These are phyloP conservation scores for Vanacampus margaritifer DNA, from an alignment of 2,113 vertebrate genomes.

Conservation along the genomic window DNA sequence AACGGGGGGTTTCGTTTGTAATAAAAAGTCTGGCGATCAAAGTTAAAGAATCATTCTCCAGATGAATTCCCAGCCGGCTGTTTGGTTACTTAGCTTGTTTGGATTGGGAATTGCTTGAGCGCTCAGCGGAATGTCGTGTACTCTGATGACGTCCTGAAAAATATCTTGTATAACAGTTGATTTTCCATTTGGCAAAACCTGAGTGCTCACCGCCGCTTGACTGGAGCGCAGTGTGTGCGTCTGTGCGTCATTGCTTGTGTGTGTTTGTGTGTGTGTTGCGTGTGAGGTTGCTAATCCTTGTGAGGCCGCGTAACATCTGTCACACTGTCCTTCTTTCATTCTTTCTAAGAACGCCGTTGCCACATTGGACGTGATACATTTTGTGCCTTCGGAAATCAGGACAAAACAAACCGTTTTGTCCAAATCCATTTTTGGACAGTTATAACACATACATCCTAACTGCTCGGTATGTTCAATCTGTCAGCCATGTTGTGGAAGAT, in stretches of 20 bases:
- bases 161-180: not conserved
- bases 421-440: not conserved
- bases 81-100: slow-evolving; percentile 11
- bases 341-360: slow-evolving; percentile 24
- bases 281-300: slow-evolving; percentile 42
- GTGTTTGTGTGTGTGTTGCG: not conserved
- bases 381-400: not conserved
- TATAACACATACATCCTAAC: too few relatives aligned
- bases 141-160: not conserved
- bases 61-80: not conserved
- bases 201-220: slow-evolving; percentile 6
- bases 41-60: not conserved
- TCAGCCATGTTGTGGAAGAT: too few relatives aligned
- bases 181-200: slow-evolving; percentile 12
- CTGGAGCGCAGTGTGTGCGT: slow-evolving; percentile 1
- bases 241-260: not conserved
- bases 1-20: too few relatives aligned
- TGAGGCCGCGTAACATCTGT: slow-evolving; percentile 42
- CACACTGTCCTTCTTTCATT: slow-evolving; percentile 19
- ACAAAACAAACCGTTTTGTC: not conserved
- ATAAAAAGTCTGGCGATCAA: not conserved
- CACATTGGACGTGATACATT: slow-evolving; percentile 3
- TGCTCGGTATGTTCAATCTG: too few relatives aligned
- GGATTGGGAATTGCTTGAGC: slow-evolving; percentile 1
- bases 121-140: not conserved